phyloP scores from a whole-genome alignment of 2,113 vertebrate species.

The Mobula hypostoma region DNA sequence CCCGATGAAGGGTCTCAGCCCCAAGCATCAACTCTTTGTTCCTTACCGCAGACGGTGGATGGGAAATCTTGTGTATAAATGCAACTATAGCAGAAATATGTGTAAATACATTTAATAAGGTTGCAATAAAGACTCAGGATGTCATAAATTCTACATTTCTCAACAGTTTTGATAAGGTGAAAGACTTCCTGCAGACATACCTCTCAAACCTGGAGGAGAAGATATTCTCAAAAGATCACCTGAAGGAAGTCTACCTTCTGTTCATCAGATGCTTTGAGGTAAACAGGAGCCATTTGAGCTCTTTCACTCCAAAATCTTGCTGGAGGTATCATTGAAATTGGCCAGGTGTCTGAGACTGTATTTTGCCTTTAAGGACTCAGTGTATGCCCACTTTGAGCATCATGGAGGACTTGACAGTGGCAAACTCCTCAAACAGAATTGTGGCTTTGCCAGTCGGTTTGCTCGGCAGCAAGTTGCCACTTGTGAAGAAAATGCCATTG shows the following conservation, averaged over 20 bases:
- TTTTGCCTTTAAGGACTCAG: background rate
- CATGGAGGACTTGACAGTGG: background rate
- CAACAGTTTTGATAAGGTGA: slow-evolving; percentile 57
- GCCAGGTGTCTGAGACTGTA: background rate
- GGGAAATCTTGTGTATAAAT: background rate
- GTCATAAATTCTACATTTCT: slow-evolving; percentile 15
- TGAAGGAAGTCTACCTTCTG: slow-evolving; percentile 57
- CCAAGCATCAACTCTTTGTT: too few species aligned
- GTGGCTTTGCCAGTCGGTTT: slow-evolving; percentile 51
- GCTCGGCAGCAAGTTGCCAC: slow-evolving; percentile 47
- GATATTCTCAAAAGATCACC: slow-evolving; percentile 48
- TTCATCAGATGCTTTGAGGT: slow-evolving; percentile 66
- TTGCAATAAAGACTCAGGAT: background rate
- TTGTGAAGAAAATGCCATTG: slow-evolving; percentile 47
- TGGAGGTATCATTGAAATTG: background rate
- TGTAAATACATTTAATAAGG: background rate
- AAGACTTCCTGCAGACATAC: slow-evolving; percentile 55
- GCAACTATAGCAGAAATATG: background rate
- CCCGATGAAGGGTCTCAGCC: too few species aligned
- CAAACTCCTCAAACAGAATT: slow-evolving; percentile 37
- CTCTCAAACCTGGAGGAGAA: slow-evolving; percentile 53
- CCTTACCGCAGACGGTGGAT: background rate
- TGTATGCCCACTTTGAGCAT: background rate
- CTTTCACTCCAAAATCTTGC: background rate
- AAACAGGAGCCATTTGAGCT: background rate